Evolutionary conservation across 2,888 invertebrate species (phyloP).

Genomic region (Protophormia terraenovae): DNA sequence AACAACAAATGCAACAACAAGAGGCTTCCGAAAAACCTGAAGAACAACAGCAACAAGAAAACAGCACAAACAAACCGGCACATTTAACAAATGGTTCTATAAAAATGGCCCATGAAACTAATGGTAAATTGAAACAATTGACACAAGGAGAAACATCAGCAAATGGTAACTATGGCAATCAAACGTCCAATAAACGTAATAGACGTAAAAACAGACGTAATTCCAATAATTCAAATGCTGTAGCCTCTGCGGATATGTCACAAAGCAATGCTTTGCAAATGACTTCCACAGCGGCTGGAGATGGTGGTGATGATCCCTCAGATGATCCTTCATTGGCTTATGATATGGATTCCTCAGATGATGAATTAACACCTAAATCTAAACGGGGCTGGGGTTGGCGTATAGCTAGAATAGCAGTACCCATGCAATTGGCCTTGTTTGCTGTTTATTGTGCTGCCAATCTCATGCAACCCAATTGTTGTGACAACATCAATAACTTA

Average conservation of each 20-base stretch:
- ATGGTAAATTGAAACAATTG: conserved; percentile 46
- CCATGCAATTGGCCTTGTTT: conserved; percentile 87
- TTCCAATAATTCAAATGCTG: conserved; percentile 21
- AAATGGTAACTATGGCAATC: conserved; percentile 22
- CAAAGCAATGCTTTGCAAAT: conserved; percentile 51
- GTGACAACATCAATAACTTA: conserved; percentile 88
- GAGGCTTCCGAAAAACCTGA: conserved; percentile 59
- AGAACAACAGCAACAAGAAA: conserved; percentile 37
- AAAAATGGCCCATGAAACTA: conserved; percentile 41
- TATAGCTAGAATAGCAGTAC: conserved; percentile 86
- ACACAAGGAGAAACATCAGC: conserved; percentile 19
- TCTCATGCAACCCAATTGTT: conserved; percentile 88
- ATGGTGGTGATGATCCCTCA: conserved; percentile 74
- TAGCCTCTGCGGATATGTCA: conserved; percentile 14
- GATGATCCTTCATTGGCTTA: conserved; percentile 75
- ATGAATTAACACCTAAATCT: conserved; percentile 66
- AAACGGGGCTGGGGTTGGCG: conserved; percentile 84
- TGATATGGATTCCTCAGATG: conserved; percentile 71
- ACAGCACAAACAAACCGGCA: not conserved
- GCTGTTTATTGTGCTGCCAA: conserved; percentile 87
- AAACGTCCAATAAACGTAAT: conserved; percentile 55
- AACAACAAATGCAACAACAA: conserved; percentile 69
- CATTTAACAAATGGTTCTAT: conserved; percentile 57
- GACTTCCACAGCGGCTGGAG: conserved; percentile 64
- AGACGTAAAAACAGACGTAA: conserved; percentile 70